Conservation (phyloP, 2,113 vertebrate species). For the Carlito syrichta region DNA sequence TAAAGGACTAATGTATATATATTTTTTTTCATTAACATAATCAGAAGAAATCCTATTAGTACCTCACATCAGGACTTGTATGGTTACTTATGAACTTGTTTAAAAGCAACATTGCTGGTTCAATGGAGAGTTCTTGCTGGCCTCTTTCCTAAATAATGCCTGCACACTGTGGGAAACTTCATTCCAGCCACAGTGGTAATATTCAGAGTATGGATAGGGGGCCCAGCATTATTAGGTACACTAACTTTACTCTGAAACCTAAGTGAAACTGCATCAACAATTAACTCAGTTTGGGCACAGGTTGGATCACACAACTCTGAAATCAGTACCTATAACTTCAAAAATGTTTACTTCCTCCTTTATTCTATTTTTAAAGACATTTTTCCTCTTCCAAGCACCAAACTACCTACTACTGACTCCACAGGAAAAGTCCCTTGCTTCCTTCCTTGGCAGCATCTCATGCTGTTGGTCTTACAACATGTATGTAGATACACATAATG, state of each 20-base stretch:
- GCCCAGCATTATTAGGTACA: neutral
- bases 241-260: neutral
- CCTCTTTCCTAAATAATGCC: neutral
- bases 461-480: neutral
- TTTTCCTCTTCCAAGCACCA: neutral
- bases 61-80: neutral
- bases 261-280: neutral
- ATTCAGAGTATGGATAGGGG: neutral
- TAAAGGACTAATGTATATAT: neutral
- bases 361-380: neutral
- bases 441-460: neutral
- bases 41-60: neutral
- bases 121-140: neutral
- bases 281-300: neutral
- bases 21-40: neutral
- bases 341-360: neutral
- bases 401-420: neutral
- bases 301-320: neutral
- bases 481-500: neutral
- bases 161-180: neutral
- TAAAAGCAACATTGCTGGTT: neutral
- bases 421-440: neutral
- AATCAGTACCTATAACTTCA: neutral
- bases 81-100: neutral
- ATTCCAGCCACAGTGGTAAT: neutral